Base-by-base conservation (phyloP, 2,888 invertebrate species). In the Steinernema scapterisci region DNA sequence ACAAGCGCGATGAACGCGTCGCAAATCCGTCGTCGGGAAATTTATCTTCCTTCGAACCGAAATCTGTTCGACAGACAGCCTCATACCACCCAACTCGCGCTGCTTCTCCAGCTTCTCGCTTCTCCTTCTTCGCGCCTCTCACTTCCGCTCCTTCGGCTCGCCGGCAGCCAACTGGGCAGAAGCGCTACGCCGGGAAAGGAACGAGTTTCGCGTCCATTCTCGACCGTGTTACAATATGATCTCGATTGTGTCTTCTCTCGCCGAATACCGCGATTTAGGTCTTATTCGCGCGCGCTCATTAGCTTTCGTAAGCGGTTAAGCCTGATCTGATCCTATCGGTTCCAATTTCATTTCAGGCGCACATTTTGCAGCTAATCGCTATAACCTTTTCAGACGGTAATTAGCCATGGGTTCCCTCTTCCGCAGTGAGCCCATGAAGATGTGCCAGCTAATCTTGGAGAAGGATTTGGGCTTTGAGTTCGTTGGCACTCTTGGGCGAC, bases 391-490 rank as follows among this genome's bases (percentile, higher is more conserved):
- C 48, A 48, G 48, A 5, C 13, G 48, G 16, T 7, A 16, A n/a
- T 48, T 13, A 3, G 23, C 31, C 63, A 63, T 63, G 63, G 63
- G 63, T 31, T 63, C 63, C 27, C 63, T 63, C 11, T 80, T 82
- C 75, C 84, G 88, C 56, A 87, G 87, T 71, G 88, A 88, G 79
- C 85, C 86, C 75, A 85, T 88, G 83, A 80, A 83, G 72, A 82
- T 85, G 76, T 88, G 87, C 77, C 88, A 88, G 79, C 74, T 88
- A 46, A 87, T 88, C 75, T 83, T 88, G 38, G 85, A 87, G 74
- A 84, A 85, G 72, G 88, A 88, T 71, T 84, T 86, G 19, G 87
- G 88, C 23, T 87, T 85, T 77, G 76, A 82, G 21, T 87, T 85
- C 75, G 86, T 88, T 21, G 85, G 86, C 27, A 87, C 88, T 77